phyloP scores from a whole-genome alignment of 2,888 invertebrate genomes.

The Drosophila phalerata region DNA sequence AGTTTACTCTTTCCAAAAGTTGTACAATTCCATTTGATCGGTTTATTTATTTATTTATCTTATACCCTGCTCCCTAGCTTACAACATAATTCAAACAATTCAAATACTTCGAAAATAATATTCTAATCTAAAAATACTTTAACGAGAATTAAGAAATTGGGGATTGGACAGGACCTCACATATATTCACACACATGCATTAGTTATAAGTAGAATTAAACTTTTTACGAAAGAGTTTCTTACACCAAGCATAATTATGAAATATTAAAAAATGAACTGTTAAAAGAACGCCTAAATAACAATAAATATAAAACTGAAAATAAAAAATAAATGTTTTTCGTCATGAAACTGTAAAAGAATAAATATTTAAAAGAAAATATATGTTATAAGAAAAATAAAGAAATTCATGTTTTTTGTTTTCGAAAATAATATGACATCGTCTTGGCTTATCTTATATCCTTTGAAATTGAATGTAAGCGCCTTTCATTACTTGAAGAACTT shows the following conservation, averaged over 20 bases:
- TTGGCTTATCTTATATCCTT: not conserved
- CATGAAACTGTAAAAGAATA: not conserved
- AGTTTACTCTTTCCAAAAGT: slow-evolving; percentile 60
- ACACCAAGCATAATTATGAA: slow-evolving; percentile 9
- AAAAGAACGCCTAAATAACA: slow-evolving; percentile 1
- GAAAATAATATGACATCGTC: not conserved
- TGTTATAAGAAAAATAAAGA: too few relatives aligned
- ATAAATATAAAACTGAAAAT: not conserved
- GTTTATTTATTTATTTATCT: not conserved
- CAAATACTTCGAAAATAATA: not conserved
- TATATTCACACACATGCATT: slow-evolving; percentile 38
- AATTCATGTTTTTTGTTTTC: not conserved
- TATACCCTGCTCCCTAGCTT: not conserved
- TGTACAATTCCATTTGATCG: slow-evolving; percentile 18
- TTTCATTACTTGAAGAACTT: not conserved
- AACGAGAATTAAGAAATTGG: not conserved
- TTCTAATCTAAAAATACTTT: not conserved
- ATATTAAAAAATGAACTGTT: slow-evolving; percentile 5
- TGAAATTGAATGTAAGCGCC: not conserved
- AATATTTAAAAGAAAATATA: slow-evolving; percentile 1
- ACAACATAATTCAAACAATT: slow-evolving; percentile 3
- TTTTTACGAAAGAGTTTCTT: slow-evolving; percentile 32
- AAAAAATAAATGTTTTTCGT: not conserved
- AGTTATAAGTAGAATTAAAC: not conserved
- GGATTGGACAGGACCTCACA: slow-evolving; percentile 13